phyloP scores from a whole-genome alignment of 2,888 invertebrate genomes.

The Eretmocerus hayati region DNA sequence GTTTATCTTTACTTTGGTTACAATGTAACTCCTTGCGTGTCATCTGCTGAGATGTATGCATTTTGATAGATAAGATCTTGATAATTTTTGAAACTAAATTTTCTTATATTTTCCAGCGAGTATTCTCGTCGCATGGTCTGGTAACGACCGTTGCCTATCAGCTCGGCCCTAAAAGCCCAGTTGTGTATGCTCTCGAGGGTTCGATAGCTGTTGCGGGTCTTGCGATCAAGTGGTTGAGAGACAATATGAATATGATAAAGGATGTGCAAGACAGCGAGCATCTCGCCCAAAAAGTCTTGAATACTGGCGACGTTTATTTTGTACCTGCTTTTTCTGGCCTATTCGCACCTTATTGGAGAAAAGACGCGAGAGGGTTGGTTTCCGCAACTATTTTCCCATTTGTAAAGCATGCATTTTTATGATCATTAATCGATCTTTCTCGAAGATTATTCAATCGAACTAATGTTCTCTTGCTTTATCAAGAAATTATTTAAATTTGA shows the following conservation, averaged over 20 bases:
- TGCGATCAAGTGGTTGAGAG: conserved; percentile 86
- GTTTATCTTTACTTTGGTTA: too few relatives aligned
- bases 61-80: too few relatives aligned
- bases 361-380: conserved; percentile 82
- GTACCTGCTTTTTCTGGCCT: conserved; percentile 96
- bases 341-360: conserved; percentile 97
- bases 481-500: too few relatives aligned
- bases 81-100: too few relatives aligned
- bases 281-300: conserved; percentile 72
- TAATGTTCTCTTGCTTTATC: too few relatives aligned
- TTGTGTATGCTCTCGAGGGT: conserved; percentile 93
- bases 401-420: not conserved
- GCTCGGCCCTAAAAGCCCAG: conserved; percentile 71
- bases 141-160: conserved; percentile 88
- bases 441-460: too few relatives aligned
- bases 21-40: too few relatives aligned
- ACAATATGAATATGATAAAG: conserved; percentile 80
- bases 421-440: too few relatives aligned
- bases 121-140: conserved; percentile 80
- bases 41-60: too few relatives aligned
- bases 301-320: conserved; percentile 93
- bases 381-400: not conserved
- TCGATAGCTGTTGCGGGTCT: conserved; percentile 90
- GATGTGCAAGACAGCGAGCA: conserved; percentile 61
- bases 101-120: conserved; percentile 57